Evolutionary conservation across 2,888 invertebrate species (phyloP).

Genomic region (Leptarthrus brevirostris): DNA sequence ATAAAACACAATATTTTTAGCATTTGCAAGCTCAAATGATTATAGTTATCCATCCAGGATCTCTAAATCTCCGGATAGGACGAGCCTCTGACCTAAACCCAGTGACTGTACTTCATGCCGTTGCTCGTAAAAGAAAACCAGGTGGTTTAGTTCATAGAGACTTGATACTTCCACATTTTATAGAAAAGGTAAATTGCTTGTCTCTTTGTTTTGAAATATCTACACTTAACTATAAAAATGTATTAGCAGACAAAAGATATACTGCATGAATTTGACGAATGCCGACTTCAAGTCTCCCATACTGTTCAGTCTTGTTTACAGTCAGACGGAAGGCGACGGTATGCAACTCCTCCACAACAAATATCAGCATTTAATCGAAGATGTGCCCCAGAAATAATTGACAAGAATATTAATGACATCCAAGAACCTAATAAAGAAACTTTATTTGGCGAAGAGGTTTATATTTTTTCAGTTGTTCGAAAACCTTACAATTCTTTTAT

Average conservation of each 20-base stretch:
- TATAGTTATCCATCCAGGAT: conserved; percentile 96
- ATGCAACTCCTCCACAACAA: conserved; percentile 90
- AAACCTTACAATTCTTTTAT: not conserved
- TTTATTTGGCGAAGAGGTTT: conserved; percentile 80
- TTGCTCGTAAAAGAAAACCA: conserved; percentile 61
- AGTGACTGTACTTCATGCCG: conserved; percentile 79
- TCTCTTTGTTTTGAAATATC: not conserved
- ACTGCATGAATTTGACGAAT: conserved; percentile 85
- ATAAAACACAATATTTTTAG: conserved; percentile 64
- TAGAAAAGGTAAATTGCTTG: conserved; percentile 68
- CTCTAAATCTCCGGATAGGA: conserved; percentile 88
- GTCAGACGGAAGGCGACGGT: conserved; percentile 81
- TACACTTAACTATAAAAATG: not conserved
- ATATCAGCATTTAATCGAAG: conserved; percentile 88
- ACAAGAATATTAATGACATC: conserved; percentile 72
- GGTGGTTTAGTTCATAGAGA: conserved; percentile 72
- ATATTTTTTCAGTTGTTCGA: not conserved
- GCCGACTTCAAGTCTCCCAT: conserved; percentile 83
- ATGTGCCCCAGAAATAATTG: conserved; percentile 76
- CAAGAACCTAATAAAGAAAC: conserved; percentile 74
- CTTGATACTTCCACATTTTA: conserved; percentile 74
- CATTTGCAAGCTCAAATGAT: conserved; percentile 83
- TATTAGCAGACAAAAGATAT: conserved; percentile 71
- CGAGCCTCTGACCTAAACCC: conserved; percentile 91
- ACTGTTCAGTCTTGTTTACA: conserved; percentile 88